phyloP scores from a whole-genome alignment of 2,888 invertebrate species.

The Cremastinae sp. region DNA sequence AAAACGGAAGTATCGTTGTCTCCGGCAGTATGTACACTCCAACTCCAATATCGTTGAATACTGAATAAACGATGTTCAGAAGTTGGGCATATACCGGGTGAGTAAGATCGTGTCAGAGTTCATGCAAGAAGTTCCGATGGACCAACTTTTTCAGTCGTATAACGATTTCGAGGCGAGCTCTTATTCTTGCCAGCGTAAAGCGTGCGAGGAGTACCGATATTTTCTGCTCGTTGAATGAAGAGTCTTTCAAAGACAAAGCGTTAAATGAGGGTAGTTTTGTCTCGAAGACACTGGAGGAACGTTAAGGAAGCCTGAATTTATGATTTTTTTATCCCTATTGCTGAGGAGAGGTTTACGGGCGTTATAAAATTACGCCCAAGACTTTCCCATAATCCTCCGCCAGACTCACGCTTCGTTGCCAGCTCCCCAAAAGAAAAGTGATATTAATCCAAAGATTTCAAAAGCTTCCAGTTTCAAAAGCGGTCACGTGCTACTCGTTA shows the following conservation, averaged over 20 bases:
- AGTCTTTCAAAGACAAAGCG: not conserved
- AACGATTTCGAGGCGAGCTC: not conserved
- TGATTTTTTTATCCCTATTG: too few relatives aligned
- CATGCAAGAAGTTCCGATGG: conserved; percentile 25
- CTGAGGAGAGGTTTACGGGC: too few relatives aligned
- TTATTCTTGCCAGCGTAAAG: conserved; percentile 11
- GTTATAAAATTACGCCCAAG: too few relatives aligned
- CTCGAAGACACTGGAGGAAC: too few relatives aligned
- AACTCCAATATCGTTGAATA: not conserved
- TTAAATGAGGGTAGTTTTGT: too few relatives aligned
- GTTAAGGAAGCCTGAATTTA: too few relatives aligned
- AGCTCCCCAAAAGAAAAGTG: too few relatives aligned
- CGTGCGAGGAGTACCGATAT: conserved; percentile 11
- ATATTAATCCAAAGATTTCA: too few relatives aligned
- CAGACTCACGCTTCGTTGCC: too few relatives aligned
- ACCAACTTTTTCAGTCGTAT: conserved; percentile 1
- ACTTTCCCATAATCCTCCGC: too few relatives aligned
- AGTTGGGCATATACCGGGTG: not conserved
- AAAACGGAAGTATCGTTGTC: not conserved
- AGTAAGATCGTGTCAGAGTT: conserved; percentile 6
- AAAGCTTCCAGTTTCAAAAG: too few relatives aligned
- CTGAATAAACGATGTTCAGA: not conserved
- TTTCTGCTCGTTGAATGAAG: not conserved
- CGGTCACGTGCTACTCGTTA: too few relatives aligned
- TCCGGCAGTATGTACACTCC: not conserved